phyloP scores from a whole-genome alignment of 2,888 invertebrate species.

The Danaus chrysippus region DNA sequence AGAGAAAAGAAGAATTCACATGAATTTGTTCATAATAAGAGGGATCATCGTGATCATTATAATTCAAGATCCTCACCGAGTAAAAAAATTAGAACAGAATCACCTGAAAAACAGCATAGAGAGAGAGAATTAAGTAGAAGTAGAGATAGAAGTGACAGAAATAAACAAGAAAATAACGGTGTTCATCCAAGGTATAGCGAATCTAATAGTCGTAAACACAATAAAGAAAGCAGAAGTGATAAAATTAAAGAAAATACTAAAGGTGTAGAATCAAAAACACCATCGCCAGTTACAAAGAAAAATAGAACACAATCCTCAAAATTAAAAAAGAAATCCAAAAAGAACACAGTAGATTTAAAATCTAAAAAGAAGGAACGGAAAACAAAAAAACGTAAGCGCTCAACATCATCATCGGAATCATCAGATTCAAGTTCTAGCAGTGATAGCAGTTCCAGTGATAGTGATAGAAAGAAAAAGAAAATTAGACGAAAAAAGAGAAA shows the following conservation, averaged over 20 bases:
- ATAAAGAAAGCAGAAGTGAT: slow-evolving; percentile 21
- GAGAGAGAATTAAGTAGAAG: slow-evolving; percentile 17
- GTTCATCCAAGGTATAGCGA: slow-evolving; percentile 17
- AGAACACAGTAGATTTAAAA: slow-evolving; percentile 24
- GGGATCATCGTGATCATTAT: slow-evolving; percentile 18
- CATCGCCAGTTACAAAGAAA: slow-evolving; percentile 33
- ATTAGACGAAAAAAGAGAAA: slow-evolving; percentile 49
- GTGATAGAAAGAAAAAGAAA: slow-evolving; percentile 51
- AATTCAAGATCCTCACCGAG: slow-evolving; percentile 24
- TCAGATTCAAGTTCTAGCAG: slow-evolving; percentile 59
- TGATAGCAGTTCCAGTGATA: slow-evolving; percentile 60
- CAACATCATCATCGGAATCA: slow-evolving; percentile 58
- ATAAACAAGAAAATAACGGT: slow-evolving; percentile 16
- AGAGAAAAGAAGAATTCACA: slow-evolving; percentile 28
- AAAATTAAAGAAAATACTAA: slow-evolving; percentile 21
- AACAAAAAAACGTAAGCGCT: slow-evolving; percentile 50
- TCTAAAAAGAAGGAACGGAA: slow-evolving; percentile 26
- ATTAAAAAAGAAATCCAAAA: slow-evolving; percentile 35
- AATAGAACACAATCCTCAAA: slow-evolving; percentile 33
- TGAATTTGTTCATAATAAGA: slow-evolving; percentile 22
- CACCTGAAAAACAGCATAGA: slow-evolving; percentile 23
- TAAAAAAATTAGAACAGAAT: slow-evolving; percentile 30
- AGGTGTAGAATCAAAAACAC: slow-evolving; percentile 30
- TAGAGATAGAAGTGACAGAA: slow-evolving; percentile 20
- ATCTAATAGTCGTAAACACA: slow-evolving; percentile 20